Conservation (phyloP, 2,888 invertebrate species). For the Trissoscelio sp. region DNA sequence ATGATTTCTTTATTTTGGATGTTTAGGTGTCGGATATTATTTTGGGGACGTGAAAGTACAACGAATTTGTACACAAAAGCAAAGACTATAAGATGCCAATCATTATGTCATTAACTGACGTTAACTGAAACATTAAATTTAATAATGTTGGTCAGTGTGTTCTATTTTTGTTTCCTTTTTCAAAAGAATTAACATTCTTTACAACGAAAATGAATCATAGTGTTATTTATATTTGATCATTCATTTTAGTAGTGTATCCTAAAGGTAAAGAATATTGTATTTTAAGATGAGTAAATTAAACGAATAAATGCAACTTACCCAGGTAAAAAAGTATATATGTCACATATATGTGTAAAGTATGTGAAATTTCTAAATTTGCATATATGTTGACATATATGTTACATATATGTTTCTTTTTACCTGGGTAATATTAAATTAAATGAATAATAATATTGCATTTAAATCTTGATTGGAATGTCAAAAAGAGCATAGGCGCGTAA, state of each 20-base stretch:
- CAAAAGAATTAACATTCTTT: background rate
- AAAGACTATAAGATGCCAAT: constrained; percentile 42
- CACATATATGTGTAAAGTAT: too few species aligned
- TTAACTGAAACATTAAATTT: constrained; percentile 13
- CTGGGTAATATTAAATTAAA: too few species aligned
- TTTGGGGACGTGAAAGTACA: background rate
- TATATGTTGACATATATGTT: too few species aligned
- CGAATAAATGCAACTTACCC: too few species aligned
- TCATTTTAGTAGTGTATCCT: too few species aligned
- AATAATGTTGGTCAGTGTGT: constrained; percentile 8
- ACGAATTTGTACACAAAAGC: constrained; percentile 35
- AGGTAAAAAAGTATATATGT: too few species aligned
- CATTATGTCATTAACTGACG: constrained; percentile 36
- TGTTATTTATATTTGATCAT: background rate
- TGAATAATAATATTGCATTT: background rate
- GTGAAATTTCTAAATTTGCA: too few species aligned
- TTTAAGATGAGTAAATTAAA: background rate
- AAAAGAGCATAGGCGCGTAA: constrained; percentile 29
- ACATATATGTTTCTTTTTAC: too few species aligned
- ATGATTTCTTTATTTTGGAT: constrained; percentile 21
- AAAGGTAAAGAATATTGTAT: background rate
- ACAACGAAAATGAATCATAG: constrained; percentile 11
- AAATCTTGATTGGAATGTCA: background rate
- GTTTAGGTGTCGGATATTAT: constrained; percentile 27
- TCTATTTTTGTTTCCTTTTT: constrained; percentile 5